phyloP scores from a whole-genome alignment of 2,888 invertebrate species.

The Troides aeacus region DNA sequence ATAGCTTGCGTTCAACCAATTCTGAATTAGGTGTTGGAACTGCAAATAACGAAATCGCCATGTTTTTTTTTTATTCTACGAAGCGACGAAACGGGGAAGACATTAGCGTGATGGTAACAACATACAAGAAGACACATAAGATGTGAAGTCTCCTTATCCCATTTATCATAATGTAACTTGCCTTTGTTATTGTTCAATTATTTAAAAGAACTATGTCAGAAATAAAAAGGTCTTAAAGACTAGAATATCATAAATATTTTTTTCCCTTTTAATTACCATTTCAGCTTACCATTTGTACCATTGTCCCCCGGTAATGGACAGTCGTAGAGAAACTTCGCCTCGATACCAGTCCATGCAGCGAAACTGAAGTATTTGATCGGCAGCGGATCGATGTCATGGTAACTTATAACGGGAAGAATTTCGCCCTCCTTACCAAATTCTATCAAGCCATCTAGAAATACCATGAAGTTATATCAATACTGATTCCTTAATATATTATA shows the following conservation, averaged over 20 bases:
- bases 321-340: constrained; percentile 85
- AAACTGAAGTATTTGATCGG: constrained; percentile 84
- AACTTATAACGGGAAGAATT: constrained; percentile 79
- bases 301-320: constrained; percentile 70
- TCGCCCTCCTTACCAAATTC: constrained; percentile 83
- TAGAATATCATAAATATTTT: background rate
- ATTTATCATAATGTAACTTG: too few relatives aligned
- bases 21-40: constrained; percentile 50
- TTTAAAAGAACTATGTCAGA: background rate
- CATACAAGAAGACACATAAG: too few relatives aligned
- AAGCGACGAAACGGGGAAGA: too few relatives aligned
- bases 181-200: too few relatives aligned
- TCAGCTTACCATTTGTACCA: constrained; percentile 48
- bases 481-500: too few relatives aligned
- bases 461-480: background rate
- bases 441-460: constrained; percentile 78
- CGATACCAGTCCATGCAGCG: constrained; percentile 83
- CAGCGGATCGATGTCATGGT: constrained; percentile 81
- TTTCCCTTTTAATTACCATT: too few relatives aligned
- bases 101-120: too few relatives aligned
- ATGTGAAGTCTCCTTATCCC: too few relatives aligned
- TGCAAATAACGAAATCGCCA: constrained; percentile 24
- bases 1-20: constrained; percentile 63
- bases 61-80: too few relatives aligned
- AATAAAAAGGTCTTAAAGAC: background rate